Base-by-base conservation (phyloP, 2,113 vertebrate genomes). In the Cranoglanis bouderius region DNA sequence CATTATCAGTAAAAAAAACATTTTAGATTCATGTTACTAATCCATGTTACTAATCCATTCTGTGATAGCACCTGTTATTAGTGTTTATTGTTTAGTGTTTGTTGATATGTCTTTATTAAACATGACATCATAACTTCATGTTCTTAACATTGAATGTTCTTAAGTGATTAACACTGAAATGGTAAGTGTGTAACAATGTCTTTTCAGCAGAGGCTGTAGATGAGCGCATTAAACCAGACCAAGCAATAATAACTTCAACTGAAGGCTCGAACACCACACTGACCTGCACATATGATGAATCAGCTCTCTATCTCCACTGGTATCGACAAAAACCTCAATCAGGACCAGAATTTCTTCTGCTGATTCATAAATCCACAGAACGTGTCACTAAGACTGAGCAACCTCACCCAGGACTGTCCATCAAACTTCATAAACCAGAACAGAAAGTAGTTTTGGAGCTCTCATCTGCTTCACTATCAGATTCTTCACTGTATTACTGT, bases 291-390 rank as follows among this genome's bases (percentile, higher is more conserved):
- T 90, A 82, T 74, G 78, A 81, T 43, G n/a, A 3, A 38, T 85
- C 82, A 40, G 67, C 82, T 63, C 2, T 63, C n/a, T 84, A 82
- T 65, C 72, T 88, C 8, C 43, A 77, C 70, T 88, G 87, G 82
- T 88, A 88, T 74, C 55, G 29, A 59, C 86, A 88, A 19, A 84
- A 53, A 12, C 82, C 82, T 80, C 46, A 84, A 65, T 88, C 86
- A 57, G 72, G 16, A 72, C 70, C 82, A 46, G 59, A 85, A 53
- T 70, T 81, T 85, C 82, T 88, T 3, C 43, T 43, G 43, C 43
- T 43, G 43, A 43, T 43, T 3, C 0, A 43, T 43, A 6, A 43
- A 43, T 3, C 3, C 43, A 43, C 2, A 3, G 43, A 3, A 43
- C 43, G 3, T 43, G 43, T 43, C 43, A 43, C 43, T 43, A 43